Conservation (phyloP, 2,797 vertebrate genomes). For the Cottoperca gobio region DNA sequence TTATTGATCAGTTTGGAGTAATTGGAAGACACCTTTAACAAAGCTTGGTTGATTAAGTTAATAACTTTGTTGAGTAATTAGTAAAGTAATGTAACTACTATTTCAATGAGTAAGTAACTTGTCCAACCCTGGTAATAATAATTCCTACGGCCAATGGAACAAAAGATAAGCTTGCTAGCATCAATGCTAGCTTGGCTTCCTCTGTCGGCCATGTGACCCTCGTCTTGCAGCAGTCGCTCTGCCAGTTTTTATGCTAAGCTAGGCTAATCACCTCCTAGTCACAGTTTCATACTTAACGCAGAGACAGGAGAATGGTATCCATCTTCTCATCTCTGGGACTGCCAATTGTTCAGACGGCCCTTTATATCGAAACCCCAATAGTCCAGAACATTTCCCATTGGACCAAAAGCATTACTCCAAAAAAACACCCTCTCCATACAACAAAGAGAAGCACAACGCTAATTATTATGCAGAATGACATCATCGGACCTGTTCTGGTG, state of each 20-base stretch:
- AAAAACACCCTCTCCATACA: too few relatives aligned
- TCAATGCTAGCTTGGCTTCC: not conserved
- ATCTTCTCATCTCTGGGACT: slow-evolving; percentile 8
- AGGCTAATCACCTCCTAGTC: not conserved
- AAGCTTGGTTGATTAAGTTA: not conserved
- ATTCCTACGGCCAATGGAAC: not conserved
- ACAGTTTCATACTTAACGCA: not conserved
- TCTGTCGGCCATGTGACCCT: not conserved
- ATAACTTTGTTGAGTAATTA: not conserved
- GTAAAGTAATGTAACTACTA: not conserved
- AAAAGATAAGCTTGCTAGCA: not conserved
- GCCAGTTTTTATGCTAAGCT: slow-evolving; percentile 17
- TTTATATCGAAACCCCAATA: too few relatives aligned
- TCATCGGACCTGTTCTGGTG: too few relatives aligned
- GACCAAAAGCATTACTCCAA: too few relatives aligned
- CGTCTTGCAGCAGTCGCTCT: not conserved
- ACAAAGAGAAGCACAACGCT: too few relatives aligned
- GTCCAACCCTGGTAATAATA: not conserved
- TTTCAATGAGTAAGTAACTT: not conserved
- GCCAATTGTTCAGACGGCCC: too few relatives aligned
- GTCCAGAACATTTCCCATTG: too few relatives aligned
- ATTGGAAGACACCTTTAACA: not conserved
- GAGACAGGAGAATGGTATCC: not conserved
- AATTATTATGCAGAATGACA: too few relatives aligned
- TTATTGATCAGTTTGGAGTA: not conserved